Conservation (phyloP, 2,113 vertebrate genomes). For the Mormoops blainvillei region DNA sequence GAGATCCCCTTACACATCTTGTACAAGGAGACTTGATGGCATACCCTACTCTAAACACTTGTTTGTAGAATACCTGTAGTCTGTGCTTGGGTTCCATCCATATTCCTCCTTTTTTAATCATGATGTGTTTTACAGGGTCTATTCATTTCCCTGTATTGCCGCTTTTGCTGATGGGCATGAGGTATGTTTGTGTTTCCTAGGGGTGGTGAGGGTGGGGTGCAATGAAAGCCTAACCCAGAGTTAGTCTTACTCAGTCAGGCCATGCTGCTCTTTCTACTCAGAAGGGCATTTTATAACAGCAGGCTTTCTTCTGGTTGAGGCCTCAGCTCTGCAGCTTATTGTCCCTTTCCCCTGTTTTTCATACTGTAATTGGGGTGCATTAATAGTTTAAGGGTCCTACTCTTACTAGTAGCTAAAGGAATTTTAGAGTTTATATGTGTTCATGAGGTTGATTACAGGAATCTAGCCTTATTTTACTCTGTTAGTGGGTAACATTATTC, state of each 20-base stretch:
- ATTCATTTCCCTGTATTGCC: conserved; percentile 86
- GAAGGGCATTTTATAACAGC: background rate
- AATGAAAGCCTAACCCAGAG: background rate
- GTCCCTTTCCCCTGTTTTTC: background rate
- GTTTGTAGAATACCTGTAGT: background rate
- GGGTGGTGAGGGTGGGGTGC: background rate
- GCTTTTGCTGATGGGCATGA: conserved; percentile 85
- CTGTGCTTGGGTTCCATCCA: background rate
- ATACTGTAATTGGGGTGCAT: background rate
- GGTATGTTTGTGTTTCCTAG: conserved; percentile 77
- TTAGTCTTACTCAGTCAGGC: background rate
- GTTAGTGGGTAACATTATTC: background rate
- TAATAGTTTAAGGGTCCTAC: background rate
- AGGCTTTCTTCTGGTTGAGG: background rate
- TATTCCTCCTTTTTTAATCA: background rate
- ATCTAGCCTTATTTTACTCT: background rate
- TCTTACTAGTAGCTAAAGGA: background rate
- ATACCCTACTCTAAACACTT: background rate
- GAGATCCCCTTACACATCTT: background rate
- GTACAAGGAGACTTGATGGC: background rate
- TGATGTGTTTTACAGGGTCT: conserved; percentile 83
- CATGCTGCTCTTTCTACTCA: background rate
- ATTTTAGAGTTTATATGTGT: background rate
- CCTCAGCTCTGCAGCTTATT: background rate
- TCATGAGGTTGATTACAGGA: background rate